Evolutionary conservation across 1,140 invertebrate species (phyloP).

Genomic region (Saccostrea cuccullata): DNA sequence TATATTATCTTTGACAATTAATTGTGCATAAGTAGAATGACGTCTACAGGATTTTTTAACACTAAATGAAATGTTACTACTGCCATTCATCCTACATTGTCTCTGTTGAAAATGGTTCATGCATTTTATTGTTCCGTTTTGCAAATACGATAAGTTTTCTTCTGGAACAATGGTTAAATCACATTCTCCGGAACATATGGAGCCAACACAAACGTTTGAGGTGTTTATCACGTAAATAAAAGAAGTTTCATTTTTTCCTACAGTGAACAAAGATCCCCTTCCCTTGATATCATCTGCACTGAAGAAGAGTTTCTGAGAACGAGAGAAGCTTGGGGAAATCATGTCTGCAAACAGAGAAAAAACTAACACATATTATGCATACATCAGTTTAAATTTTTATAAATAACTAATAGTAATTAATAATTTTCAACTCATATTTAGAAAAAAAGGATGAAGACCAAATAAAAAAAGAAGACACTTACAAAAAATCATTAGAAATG

Average conservation of each 20-base stretch:
- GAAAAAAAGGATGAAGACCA: no score
- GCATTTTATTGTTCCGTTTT: background rate
- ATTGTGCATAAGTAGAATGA: background rate
- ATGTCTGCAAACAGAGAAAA: background rate
- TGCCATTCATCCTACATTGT: background rate
- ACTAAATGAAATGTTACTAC: background rate
- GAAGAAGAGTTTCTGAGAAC: background rate
- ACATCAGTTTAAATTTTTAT: no score
- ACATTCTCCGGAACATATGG: background rate
- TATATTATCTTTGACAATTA: background rate
- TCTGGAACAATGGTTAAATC: background rate
- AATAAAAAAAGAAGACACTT: background rate
- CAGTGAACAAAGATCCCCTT: background rate
- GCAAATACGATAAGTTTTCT: background rate
- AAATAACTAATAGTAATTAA: no score
- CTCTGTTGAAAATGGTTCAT: background rate
- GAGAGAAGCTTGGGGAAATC: background rate
- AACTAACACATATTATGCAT: background rate
- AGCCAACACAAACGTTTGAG: background rate
- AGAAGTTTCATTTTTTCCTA: background rate
- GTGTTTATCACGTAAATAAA: conserved; percentile 13
- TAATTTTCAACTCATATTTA: no score
- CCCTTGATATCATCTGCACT: background rate
- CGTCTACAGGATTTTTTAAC: background rate
- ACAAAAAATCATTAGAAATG: background rate